phyloP scores from a whole-genome alignment of 1,140 invertebrate species.

The Pseudobourletiella spinata region DNA sequence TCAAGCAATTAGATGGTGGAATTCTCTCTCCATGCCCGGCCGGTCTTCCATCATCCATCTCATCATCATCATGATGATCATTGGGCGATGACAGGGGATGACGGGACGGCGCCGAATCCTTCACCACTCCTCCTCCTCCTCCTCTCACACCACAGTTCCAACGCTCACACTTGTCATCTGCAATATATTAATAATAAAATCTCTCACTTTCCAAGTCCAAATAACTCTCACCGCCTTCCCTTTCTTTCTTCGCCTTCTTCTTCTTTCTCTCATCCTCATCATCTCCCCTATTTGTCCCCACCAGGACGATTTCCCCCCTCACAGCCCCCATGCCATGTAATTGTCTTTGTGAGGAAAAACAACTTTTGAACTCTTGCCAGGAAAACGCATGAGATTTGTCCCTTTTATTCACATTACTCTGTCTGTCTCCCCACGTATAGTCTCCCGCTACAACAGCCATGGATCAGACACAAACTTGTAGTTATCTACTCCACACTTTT shows the following conservation, averaged over 20 bases:
- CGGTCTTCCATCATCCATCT: conserved; percentile 1
- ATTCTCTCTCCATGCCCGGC: background rate
- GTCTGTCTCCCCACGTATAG: background rate
- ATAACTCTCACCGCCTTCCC: too few species aligned
- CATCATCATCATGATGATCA: conserved; percentile 8
- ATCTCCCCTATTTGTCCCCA: background rate
- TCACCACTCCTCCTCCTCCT: background rate
- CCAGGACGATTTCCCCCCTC: background rate
- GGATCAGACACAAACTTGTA: too few species aligned
- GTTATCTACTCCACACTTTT: background rate
- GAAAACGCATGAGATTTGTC: background rate
- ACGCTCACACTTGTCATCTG: conserved; percentile 1
- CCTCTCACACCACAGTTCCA: too few species aligned
- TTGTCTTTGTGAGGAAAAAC: conserved; percentile 1
- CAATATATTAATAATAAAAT: conserved; percentile 6
- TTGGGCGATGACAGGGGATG: background rate
- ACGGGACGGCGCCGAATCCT: background rate
- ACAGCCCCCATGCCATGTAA: background rate
- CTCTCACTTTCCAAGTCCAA: background rate
- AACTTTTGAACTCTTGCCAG: background rate
- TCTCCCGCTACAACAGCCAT: too few species aligned
- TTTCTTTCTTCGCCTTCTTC: too few species aligned
- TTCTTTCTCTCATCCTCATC: background rate
- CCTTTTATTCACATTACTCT: background rate
- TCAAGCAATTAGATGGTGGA: conserved; percentile 8